Conservation (phyloP, 2,888 invertebrate genomes). For the Megaustenia siamemsis region DNA sequence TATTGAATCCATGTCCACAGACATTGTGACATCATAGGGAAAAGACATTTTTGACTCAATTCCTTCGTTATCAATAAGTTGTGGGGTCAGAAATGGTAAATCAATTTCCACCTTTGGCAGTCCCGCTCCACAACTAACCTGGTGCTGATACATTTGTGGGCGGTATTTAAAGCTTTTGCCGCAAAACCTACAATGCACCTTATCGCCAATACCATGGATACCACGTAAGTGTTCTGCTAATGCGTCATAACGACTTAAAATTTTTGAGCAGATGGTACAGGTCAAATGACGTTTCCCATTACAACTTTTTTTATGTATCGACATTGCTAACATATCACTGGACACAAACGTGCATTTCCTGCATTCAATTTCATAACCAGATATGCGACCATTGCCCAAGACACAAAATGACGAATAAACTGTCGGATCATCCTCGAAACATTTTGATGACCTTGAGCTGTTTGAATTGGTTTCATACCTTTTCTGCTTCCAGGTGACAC, state of each 20-base stretch:
- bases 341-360: conserved; percentile 39
- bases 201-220: conserved; percentile 56
- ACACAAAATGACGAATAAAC: background rate
- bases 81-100: background rate
- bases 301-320: conserved; percentile 44
- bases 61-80: background rate
- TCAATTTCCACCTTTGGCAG: conserved; percentile 22
- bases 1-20: conserved; percentile 35
- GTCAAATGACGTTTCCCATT: conserved; percentile 47
- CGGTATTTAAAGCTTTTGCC: conserved; percentile 55
- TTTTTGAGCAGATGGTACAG: conserved; percentile 45
- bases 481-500: conserved; percentile 25
- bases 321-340: conserved; percentile 34
- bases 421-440: background rate
- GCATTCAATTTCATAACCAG: conserved; percentile 30
- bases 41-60: conserved; percentile 33
- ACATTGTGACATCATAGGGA: conserved; percentile 43
- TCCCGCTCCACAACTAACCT: background rate
- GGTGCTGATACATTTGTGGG: conserved; percentile 50
- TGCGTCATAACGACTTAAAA: conserved; percentile 50
- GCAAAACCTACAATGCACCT: conserved; percentile 53
- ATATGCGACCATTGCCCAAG: background rate
- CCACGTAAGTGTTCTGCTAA: conserved; percentile 57
- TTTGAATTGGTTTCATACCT: conserved; percentile 10
- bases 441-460: conserved; percentile 22